Conservation (phyloP, 2,113 vertebrate genomes). For the Carollia perspicillata region DNA sequence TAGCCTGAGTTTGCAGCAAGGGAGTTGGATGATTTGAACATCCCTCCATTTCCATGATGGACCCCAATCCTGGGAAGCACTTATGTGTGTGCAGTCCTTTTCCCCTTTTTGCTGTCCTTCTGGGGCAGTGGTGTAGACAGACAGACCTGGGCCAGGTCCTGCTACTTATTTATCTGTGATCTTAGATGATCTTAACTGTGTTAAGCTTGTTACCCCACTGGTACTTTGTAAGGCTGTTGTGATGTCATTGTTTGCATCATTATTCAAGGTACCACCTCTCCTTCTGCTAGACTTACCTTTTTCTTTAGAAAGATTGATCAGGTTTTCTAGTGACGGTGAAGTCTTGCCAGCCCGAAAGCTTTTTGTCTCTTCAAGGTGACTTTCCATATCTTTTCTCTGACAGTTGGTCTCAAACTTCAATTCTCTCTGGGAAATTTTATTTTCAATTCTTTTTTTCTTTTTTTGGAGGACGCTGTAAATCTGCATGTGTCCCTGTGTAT, state of each 20-base stretch:
- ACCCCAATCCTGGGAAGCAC: neutral
- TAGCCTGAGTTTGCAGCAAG: neutral
- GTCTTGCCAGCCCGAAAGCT: neutral
- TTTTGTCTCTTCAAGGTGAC: neutral
- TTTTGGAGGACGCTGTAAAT: neutral
- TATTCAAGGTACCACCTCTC: neutral
- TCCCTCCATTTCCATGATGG: neutral
- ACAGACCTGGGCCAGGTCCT: neutral
- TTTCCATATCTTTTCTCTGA: neutral
- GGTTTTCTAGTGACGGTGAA: neutral
- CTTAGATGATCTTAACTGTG: neutral
- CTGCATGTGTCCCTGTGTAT: neutral
- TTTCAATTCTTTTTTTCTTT: neutral
- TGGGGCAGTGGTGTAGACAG: neutral
- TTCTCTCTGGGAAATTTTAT: neutral
- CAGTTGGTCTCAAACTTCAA: constrained; percentile 24
- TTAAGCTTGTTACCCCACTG: neutral
- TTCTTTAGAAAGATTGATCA: neutral
- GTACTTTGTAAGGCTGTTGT: neutral
- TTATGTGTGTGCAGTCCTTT: neutral
- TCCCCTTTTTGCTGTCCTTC: neutral
- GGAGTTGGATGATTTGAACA: neutral
- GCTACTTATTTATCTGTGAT: neutral
- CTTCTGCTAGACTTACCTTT: neutral
- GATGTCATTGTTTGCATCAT: neutral